A percentile compares a stretch with the other conserved stretches of the same genome.
Evolutionary conservation across 2,888 invertebrate genomes (phyloP).

Genomic region (Metellina segmentata): DNA sequence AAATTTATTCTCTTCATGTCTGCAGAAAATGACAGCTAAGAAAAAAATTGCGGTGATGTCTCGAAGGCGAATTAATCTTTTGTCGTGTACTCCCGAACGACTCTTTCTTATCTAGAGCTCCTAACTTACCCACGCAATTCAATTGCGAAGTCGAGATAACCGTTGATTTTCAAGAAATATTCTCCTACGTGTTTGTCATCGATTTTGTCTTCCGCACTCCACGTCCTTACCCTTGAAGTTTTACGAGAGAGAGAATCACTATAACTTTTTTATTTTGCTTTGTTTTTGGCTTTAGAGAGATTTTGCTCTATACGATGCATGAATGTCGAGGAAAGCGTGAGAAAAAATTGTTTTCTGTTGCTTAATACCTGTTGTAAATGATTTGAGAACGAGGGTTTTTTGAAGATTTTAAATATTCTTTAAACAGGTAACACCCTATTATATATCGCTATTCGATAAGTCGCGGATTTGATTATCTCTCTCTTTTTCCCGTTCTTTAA

Average conservation of each 20-base stretch:
- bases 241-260: not conserved
- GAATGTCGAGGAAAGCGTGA: no score
- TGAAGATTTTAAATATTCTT: no score
- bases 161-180: slow-evolving; percentile 7
- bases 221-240: not conserved
- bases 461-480: no score
- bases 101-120: not conserved
- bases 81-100: not conserved
- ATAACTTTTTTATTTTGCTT: not conserved
- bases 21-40: not conserved
- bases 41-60: not conserved
- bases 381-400: no score
- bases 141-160: slow-evolving; percentile 18
- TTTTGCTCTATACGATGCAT: no score
- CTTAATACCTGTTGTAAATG: no score
- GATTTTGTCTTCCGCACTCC: slow-evolving; percentile 16
- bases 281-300: not conserved
- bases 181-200: slow-evolving; percentile 39
- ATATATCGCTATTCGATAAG: no score
- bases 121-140: slow-evolving; percentile 13
- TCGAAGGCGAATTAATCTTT: not conserved
- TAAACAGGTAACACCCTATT: no score
- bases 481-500: no score
- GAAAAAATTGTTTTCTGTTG: no score
- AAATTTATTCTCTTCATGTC: not conserved